Evolutionary conservation across 2,797 vertebrate species (phyloP).

Genomic region (Balearica regulorum): DNA sequence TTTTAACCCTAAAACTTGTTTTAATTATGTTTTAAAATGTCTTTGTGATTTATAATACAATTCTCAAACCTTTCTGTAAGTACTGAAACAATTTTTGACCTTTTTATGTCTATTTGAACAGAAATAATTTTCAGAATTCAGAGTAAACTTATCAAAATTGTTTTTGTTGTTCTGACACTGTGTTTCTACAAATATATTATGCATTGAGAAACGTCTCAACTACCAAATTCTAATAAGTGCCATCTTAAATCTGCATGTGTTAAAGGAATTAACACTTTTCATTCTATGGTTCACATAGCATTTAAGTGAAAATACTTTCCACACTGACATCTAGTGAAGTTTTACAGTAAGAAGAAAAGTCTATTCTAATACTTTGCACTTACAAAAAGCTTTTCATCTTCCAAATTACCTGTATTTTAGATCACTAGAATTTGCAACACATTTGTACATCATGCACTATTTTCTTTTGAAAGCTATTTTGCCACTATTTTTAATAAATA

Average conservation of each 20-base stretch:
- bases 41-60: background rate
- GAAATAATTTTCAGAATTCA: background rate
- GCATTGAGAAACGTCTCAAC: background rate
- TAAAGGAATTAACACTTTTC: background rate
- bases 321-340: slow-evolving; percentile 67
- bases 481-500: background rate
- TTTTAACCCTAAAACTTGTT: background rate
- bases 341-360: background rate
- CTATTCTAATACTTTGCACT: background rate
- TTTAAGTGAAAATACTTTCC: slow-evolving; percentile 21
- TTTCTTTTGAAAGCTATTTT: background rate
- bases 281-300: background rate
- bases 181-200: background rate
- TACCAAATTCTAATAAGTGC: background rate
- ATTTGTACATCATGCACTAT: background rate
- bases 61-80: background rate
- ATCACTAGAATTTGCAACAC: background rate
- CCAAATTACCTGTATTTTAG: background rate
- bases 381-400: background rate
- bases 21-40: background rate
- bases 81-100: background rate
- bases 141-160: background rate
- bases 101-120: background rate
- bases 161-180: background rate
- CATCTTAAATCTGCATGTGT: background rate